A percentile compares a stretch with the other conserved stretches of the same genome.
phyloP scores from a whole-genome alignment of 2,888 invertebrate species.

The Synanthedon andrenaeformis region DNA sequence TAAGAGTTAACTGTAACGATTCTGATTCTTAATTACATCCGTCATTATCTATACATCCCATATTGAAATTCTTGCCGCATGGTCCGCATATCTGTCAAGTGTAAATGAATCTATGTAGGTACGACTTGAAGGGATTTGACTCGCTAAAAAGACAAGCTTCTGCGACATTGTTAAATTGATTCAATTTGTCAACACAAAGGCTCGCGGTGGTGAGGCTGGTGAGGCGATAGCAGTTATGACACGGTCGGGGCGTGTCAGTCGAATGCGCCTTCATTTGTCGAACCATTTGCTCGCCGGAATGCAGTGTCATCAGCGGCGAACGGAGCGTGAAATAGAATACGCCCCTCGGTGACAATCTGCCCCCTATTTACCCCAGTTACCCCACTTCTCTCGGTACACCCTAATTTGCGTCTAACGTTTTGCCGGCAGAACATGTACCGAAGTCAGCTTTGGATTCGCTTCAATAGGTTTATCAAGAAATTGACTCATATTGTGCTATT shows the following conservation, averaged over 20 bases:
- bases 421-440: slow-evolving; percentile 28
- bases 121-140: slow-evolving; percentile 11
- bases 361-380: slow-evolving; percentile 10
- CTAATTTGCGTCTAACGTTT: slow-evolving; percentile 55
- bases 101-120: slow-evolving; percentile 2
- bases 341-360: slow-evolving; percentile 56
- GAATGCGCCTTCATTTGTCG: slow-evolving; percentile 64
- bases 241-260: slow-evolving; percentile 51
- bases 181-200: slow-evolving; percentile 45
- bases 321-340: slow-evolving; percentile 70
- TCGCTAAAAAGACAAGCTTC: background rate
- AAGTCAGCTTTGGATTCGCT: slow-evolving; percentile 2
- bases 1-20: too few species aligned
- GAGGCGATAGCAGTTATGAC: slow-evolving; percentile 61
- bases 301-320: slow-evolving; percentile 65
- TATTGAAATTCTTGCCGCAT: too few species aligned
- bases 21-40: too few species aligned
- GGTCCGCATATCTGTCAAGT: too few species aligned
- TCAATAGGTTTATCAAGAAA: slow-evolving; percentile 9
- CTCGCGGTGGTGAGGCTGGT: slow-evolving; percentile 20
- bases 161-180: slow-evolving; percentile 35
- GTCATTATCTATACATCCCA: too few species aligned
- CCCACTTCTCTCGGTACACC: slow-evolving; percentile 22
- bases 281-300: slow-evolving; percentile 65
- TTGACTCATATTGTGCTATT: too few species aligned